Percentiles rank a stretch among this genome's conserved stretches.
phyloP scores from a whole-genome alignment of 2,113 vertebrate species.

The Grus americana region DNA sequence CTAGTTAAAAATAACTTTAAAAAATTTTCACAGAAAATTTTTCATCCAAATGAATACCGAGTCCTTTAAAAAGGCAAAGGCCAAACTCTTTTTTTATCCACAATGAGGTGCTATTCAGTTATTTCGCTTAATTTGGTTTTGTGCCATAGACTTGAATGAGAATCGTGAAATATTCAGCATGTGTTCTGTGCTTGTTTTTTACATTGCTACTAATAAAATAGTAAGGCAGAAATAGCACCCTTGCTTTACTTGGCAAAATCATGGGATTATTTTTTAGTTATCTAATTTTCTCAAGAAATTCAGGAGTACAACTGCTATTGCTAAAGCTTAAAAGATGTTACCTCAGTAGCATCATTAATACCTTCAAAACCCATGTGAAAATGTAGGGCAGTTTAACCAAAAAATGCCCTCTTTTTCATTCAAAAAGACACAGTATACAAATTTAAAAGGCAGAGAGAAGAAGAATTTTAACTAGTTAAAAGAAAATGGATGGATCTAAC shows the following conservation, averaged over 20 bases:
- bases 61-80: not conserved
- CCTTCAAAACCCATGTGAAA: not conserved
- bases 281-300: not conserved
- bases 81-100: not conserved
- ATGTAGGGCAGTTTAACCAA: not conserved
- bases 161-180: not conserved
- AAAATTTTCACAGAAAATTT: not conserved
- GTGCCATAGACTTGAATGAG: not conserved
- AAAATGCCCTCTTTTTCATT: not conserved
- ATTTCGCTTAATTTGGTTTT: not conserved
- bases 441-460: not conserved
- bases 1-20: not conserved
- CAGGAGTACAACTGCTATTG: not conserved
- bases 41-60: not conserved
- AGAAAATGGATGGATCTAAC: not conserved
- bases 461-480: not conserved
- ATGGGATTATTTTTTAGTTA: not conserved
- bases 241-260: not conserved
- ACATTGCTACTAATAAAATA: not conserved
- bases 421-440: not conserved
- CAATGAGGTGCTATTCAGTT: slow-evolving; percentile 18
- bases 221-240: not conserved
- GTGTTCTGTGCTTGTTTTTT: not conserved
- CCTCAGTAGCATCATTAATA: not conserved
- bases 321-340: not conserved